Base-by-base conservation (phyloP, 2,888 invertebrate genomes). In the Philereme vetulata region DNA sequence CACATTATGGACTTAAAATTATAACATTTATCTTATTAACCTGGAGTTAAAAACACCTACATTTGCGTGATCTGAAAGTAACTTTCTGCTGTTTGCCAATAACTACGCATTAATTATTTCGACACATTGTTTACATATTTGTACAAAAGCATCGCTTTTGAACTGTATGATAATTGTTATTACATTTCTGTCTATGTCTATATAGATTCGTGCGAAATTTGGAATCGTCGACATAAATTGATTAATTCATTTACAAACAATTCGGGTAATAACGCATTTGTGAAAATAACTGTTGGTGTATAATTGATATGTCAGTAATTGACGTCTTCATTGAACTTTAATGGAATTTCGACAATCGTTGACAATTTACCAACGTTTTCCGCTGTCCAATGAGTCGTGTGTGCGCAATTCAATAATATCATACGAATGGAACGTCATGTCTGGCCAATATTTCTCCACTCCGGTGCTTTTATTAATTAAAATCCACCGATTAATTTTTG, bases 301-400 rank as follows among this genome's bases (percentile, higher is more conserved):
- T 75, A 71, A 77, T 77, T 71, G 68, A 70, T 79, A 75, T 73
- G 76, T 80, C 72, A 74, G 72, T 68, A 74, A 78, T 76, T 77
- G 65, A 80, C 76, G 72, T 78, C 73, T 81, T 75, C 72, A 80
- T 79, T 78, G 72, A 75, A 74, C 64, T 77, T 78, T 80, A 81
- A 84, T 81, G 80, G 70, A 71, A 76, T 76, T 75, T 75, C 62
- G 70, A 72, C 71, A 74, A 74, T 70, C 64, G 64, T 72, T 72
- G 65, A 64, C 68, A 72, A 76, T 77, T 78, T 73, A 72, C 75
- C 72, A 67, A 72, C 64, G 61, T 63, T 77, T 71, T 68, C 71
- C 72, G 66, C 67, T 73, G 70, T 72, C 63, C 75, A 73, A 66
- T 74, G 74, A 78, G 74, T 70, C 70, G 71, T 62, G 55, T 66